Evolutionary conservation across 2,113 vertebrate genomes (phyloP), one percentile per base, ranked within the genome.

Genomic region (Semicossyphus pulcher): DNA sequence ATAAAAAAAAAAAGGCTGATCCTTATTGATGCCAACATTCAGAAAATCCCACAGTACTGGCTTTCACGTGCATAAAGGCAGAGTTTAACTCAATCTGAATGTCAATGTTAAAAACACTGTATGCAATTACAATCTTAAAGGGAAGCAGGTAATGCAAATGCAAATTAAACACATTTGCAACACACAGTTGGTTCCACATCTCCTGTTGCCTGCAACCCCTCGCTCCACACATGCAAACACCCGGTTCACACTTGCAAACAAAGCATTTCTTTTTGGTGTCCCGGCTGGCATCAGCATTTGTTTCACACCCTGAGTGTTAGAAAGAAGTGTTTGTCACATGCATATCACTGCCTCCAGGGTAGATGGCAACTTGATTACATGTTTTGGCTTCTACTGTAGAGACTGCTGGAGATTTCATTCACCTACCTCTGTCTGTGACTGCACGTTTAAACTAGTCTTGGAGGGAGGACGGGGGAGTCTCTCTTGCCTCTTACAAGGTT

Each of bases 91-190:
- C 5, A 31, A 58, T 76, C 51, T 70, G n/a, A 72, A 81, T 45
- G 60, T n/a, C 52, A 80, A 18, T 39, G 53, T 76, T 76, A 79
- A 58, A n/a, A 78, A 62, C 23, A 23, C 18, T 37, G 29, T 60
- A 84, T 81, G 56, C 14, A 69, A 75, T 83, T 49, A 9, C 12
- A 51, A 2, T 37, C n/a, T 26, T n/a, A 62, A 15, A 3, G 12
- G 60, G 48, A 20, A 26, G 57, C 78, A 70, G 45, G 76, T 54
- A n/a, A 88, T 86, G 81, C 76, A 80, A n/a, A 88, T 86, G 81
- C 76, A 80, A 89, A 91, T 84, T n/a, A 49, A 78, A 31, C 10
- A 54, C 53, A 85, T 89, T 89, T 70, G 23, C 78, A 88, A 78
- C 69, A 85, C 68, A 80, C 1, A 57, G 23, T 0, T 7, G 1